Evolutionary conservation across 2,797 vertebrate species (phyloP).

Genomic region (Alosa sapidissima): DNA sequence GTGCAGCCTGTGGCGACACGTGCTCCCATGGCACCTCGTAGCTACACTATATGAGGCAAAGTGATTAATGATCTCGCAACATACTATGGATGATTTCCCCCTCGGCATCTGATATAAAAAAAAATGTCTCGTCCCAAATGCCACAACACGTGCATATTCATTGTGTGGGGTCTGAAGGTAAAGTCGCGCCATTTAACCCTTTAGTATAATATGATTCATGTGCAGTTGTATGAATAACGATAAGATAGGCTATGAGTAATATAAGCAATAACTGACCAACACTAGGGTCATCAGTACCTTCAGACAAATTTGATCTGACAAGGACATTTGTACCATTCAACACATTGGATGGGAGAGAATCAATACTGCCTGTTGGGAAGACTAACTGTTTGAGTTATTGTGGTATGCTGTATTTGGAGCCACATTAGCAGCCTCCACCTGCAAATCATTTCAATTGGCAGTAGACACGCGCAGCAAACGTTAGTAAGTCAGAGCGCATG

Average conservation of each 20-base stretch:
- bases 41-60: constrained; percentile 41
- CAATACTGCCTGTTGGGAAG: not conserved
- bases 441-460: constrained; percentile 34
- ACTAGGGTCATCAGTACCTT: not conserved
- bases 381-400: not conserved
- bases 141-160: constrained; percentile 25
- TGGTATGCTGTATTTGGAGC: constrained; percentile 41
- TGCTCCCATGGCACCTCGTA: constrained; percentile 29
- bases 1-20: constrained; percentile 28
- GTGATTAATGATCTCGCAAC: constrained; percentile 52
- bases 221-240: not conserved
- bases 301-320: constrained; percentile 29
- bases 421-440: constrained; percentile 48
- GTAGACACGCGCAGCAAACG: constrained; percentile 43
- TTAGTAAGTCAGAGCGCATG: constrained; percentile 17
- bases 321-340: constrained; percentile 24
- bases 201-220: not conserved
- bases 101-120: constrained; percentile 25
- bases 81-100: constrained; percentile 38
- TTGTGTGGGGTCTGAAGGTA: constrained; percentile 19
- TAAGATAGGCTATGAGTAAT: not conserved
- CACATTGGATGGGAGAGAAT: not conserved
- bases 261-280: constrained; percentile 19
- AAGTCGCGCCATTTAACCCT: constrained; percentile 10
- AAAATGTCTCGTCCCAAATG: constrained; percentile 37